Percentiles rank a stretch among this genome's conserved stretches.
Conservation (phyloP, 2,113 vertebrate species). For the Protobothrops mucrosquamatus region DNA sequence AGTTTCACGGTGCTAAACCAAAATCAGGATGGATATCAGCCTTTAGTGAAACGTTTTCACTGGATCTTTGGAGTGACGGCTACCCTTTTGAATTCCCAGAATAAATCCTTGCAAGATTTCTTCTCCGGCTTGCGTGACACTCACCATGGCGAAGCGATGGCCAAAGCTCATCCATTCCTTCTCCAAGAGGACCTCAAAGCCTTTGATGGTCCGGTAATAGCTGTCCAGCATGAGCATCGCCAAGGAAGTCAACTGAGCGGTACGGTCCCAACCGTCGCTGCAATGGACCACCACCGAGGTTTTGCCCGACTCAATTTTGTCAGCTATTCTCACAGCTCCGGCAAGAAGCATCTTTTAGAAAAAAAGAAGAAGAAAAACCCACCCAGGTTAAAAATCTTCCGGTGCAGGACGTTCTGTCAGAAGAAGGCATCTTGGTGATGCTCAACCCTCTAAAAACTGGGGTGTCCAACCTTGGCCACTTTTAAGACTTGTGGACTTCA, state of each 20-base stretch:
- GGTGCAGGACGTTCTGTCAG: neutral
- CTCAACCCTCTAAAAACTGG: no score
- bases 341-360: constrained; percentile 80
- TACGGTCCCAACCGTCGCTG: constrained; percentile 95
- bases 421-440: neutral
- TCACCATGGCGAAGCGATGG: constrained; percentile 91
- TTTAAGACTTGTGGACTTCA: neutral
- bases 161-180: constrained; percentile 98
- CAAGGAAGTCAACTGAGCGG: constrained; percentile 89
- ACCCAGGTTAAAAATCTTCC: neutral
- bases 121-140: constrained; percentile 10
- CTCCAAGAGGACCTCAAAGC: constrained; percentile 92
- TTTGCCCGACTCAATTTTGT: constrained; percentile 91
- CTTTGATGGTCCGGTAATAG: constrained; percentile 88
- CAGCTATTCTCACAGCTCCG: constrained; percentile 87
- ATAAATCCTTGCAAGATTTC: no score
- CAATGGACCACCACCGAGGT: constrained; percentile 96
- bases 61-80: no score
- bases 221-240: constrained; percentile 97
- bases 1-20: neutral
- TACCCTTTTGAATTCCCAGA: no score
- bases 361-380: constrained; percentile 30
- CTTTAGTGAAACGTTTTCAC: no score
- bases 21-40: neutral
- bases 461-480: no score